phyloP scores from a whole-genome alignment of 1,140 invertebrate species.

The Drosophila teissieri region DNA sequence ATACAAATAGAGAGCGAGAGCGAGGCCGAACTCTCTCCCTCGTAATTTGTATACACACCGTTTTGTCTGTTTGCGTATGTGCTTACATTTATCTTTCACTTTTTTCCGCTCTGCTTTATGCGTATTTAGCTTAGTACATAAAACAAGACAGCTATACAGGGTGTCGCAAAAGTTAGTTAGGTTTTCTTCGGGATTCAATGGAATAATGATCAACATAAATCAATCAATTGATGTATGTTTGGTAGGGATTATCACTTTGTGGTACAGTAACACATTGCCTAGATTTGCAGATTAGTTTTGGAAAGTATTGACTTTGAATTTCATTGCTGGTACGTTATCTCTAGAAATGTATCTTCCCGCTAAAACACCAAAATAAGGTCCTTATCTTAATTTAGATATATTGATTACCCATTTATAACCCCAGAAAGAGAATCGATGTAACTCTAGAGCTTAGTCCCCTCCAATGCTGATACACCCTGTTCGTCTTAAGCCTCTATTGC shows the following conservation, averaged over 20 bases:
- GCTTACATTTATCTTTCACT: slow-evolving; percentile 81
- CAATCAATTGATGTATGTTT: background rate
- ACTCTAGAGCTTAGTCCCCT: background rate
- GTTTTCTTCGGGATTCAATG: background rate
- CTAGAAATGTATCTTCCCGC: no score
- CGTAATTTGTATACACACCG: slow-evolving; percentile 60
- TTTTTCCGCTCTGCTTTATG: slow-evolving; percentile 61
- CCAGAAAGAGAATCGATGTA: background rate
- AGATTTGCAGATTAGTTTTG: no score
- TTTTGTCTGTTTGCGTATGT: slow-evolving; percentile 55
- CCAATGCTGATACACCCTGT: slow-evolving; percentile 23
- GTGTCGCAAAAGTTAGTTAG: slow-evolving; percentile 33
- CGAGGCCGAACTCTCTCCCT: slow-evolving; percentile 19
- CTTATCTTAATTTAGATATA: no score
- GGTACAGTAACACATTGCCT: background rate
- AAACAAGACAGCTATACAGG: slow-evolving; percentile 73
- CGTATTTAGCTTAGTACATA: slow-evolving; percentile 81
- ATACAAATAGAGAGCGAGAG: background rate
- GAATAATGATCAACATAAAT: no score
- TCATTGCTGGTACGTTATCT: no score
- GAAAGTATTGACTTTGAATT: background rate
- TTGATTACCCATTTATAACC: no score
- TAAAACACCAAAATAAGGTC: no score
- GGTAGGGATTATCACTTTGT: background rate
- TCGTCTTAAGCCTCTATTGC: slow-evolving; percentile 12